Base-by-base conservation (phyloP, 2,888 invertebrate species). In the Brachypterus glaber region DNA sequence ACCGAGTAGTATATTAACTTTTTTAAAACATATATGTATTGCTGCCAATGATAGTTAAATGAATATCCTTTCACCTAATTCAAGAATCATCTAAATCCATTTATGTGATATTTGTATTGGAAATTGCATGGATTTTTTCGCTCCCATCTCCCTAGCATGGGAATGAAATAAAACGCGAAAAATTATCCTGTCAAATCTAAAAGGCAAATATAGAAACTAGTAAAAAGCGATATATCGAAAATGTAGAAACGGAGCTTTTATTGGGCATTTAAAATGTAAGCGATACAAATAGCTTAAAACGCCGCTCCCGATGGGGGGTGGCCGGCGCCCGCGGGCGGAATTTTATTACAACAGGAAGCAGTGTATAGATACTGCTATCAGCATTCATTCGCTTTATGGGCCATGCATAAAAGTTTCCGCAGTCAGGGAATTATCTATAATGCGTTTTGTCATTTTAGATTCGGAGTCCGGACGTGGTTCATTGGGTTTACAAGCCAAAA, bases 361-460 rank as follows among this genome's bases (percentile, higher is more conserved):
- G 56, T 57, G 62, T 63, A 65, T 64, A 66, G 64, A 65, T 66
- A 66, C 65, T 66, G 60, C 63, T 71, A 72, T 72, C 72, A 72
- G 71, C 70, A 71, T 72, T 71, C 71, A 70, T 71, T 71, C 68
- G 69, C 66, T 72, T 72, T 72, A 72, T 72, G 71, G 70, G 59
- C 70, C 72, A 67, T 72, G 69, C 69, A 72, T 66, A 66, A 66
- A 66, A 65, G 66, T 65, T 65, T 66, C 66, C 66, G 64, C 54
- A 60, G 56, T 48, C 57, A 54, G 60, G 59, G 59, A 63, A 63
- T 61, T 53, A 54, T 48, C 51, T 55, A 55, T 57, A 55, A 57
- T 57, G 54, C 51, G 49, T 40, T 36, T 38, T 44, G 36, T 39
- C 29, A 21, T 34, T 32, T 39, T 30, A 37, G 40, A 39, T 36